A percentile compares a stretch with the other conserved stretches of the same genome.
These are phyloP conservation scores for Tenthredo notha DNA, from an alignment of 2,888 invertebrate species.

Conservation along the genomic window DNA sequence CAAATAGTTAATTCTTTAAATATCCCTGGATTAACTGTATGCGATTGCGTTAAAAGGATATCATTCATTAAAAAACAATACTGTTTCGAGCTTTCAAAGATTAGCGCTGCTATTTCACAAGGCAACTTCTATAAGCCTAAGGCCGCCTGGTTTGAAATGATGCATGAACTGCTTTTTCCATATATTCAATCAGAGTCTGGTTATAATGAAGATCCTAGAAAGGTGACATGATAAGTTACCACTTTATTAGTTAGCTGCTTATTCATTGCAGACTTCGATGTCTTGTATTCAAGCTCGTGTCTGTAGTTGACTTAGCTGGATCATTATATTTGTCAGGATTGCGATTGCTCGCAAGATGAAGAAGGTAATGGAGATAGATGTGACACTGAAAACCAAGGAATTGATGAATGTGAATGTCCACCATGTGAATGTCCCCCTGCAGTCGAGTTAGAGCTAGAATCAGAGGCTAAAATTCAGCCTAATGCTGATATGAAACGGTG, in stretches of 20 bases:
- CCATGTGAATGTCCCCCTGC: slow-evolving; percentile 44
- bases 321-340: slow-evolving; percentile 32
- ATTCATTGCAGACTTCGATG: not conserved
- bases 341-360: slow-evolving; percentile 40
- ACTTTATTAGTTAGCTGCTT: not conserved
- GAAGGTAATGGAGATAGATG: slow-evolving; percentile 36
- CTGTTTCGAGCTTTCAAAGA: slow-evolving; percentile 54
- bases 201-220: slow-evolving; percentile 25
- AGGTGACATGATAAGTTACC: not conserved
- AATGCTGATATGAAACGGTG: not conserved
- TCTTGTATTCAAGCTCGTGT: not conserved
- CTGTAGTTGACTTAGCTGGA: not conserved
- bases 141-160: slow-evolving; percentile 54
- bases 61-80: slow-evolving; percentile 52
- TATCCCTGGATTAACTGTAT: slow-evolving; percentile 52
- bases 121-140: slow-evolving; percentile 52
- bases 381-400: not conserved
- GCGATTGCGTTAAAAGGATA: slow-evolving; percentile 54
- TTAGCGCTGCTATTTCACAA: slow-evolving; percentile 47
- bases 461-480: not conserved
- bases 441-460: not conserved
- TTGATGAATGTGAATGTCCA: slow-evolving; percentile 43
- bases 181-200: slow-evolving; percentile 33
- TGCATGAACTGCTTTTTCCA: slow-evolving; percentile 54
- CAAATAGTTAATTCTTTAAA: slow-evolving; percentile 51